These are phyloP conservation scores for Plestiodon gilberti DNA, from an alignment of 2,113 vertebrate genomes.

Conservation along the genomic window DNA sequence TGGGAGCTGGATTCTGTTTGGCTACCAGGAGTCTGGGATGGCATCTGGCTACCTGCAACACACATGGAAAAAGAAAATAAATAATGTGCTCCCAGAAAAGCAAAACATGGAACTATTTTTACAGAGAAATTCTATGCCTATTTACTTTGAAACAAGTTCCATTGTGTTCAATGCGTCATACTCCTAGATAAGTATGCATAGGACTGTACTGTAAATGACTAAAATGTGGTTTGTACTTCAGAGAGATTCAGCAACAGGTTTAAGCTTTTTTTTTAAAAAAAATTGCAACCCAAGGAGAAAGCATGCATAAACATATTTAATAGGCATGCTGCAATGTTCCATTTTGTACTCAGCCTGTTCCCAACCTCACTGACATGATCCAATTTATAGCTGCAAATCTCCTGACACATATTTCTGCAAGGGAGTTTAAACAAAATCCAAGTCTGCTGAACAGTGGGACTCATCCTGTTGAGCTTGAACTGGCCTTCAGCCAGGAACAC, in stretches of 20 bases:
- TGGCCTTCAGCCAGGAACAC: constrained; percentile 54
- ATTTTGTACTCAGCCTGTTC: constrained; percentile 55
- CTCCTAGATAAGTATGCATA: constrained; percentile 24
- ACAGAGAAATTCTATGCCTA: not conserved
- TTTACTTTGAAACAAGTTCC: not conserved
- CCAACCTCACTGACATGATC: constrained; percentile 62
- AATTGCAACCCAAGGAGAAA: constrained; percentile 40
- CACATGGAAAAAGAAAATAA: constrained; percentile 57
- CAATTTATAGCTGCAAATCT: constrained; percentile 66
- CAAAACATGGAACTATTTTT: not conserved
- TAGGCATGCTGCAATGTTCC: constrained; percentile 57
- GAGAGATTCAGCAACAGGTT: constrained; percentile 44
- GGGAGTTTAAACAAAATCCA: constrained; percentile 59
- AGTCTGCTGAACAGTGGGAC: constrained; percentile 56
- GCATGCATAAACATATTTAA: constrained; percentile 63
- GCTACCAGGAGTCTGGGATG: constrained; percentile 88
- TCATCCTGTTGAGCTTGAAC: constrained; percentile 55
- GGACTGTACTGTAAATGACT: constrained; percentile 30
- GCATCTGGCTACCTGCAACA: constrained; percentile 87
- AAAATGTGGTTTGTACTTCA: not conserved
- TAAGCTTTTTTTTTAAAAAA: not conserved
- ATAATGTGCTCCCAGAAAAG: constrained; percentile 52
- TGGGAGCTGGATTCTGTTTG: constrained; percentile 89
- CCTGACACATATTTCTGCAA: constrained; percentile 59
- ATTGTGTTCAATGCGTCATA: not conserved